These are phyloP conservation scores for Holacanthella duospinosa DNA, from an alignment of 2,888 invertebrate genomes.

Conservation along the genomic window DNA sequence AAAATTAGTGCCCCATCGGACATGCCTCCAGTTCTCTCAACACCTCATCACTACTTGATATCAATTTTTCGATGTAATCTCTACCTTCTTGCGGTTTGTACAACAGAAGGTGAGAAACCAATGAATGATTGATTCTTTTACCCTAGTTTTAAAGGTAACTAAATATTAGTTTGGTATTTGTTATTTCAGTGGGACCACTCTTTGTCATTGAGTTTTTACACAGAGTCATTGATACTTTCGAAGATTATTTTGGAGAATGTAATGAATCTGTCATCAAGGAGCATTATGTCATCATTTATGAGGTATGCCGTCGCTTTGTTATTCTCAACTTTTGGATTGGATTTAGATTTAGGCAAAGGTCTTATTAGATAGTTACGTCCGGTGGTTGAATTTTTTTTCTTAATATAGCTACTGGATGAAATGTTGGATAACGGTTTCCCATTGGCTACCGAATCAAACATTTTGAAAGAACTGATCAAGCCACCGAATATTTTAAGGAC, in stretches of 20 bases:
- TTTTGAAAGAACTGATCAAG: constrained; percentile 94
- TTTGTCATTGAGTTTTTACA: constrained; percentile 98
- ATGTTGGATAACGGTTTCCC: constrained; percentile 99
- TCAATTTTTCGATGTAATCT: constrained; percentile 87
- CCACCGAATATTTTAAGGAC: constrained; percentile 95
- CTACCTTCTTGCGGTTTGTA: constrained; percentile 90
- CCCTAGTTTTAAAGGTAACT: not conserved
- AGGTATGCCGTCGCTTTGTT: too few species aligned
- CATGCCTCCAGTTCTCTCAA: constrained; percentile 93
- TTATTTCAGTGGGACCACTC: constrained; percentile 79
- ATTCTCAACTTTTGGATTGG: too few species aligned
- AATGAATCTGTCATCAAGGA: constrained; percentile 94
- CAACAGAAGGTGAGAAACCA: constrained; percentile 69
- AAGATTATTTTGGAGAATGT: constrained; percentile 96
- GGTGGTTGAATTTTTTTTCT: too few species aligned
- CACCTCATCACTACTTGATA: constrained; percentile 96
- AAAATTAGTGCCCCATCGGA: constrained; percentile 72
- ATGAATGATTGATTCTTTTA: constrained; percentile 38
- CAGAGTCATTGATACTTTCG: constrained; percentile 92
- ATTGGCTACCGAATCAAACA: constrained; percentile 94
- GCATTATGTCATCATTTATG: constrained; percentile 98
- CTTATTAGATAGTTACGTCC: too few species aligned
- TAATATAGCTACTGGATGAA: constrained; percentile 78
- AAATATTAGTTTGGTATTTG: too few species aligned
- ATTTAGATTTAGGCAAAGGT: too few species aligned